Conservation (phyloP, 2,113 vertebrate species). For the Climacteris rufus region DNA sequence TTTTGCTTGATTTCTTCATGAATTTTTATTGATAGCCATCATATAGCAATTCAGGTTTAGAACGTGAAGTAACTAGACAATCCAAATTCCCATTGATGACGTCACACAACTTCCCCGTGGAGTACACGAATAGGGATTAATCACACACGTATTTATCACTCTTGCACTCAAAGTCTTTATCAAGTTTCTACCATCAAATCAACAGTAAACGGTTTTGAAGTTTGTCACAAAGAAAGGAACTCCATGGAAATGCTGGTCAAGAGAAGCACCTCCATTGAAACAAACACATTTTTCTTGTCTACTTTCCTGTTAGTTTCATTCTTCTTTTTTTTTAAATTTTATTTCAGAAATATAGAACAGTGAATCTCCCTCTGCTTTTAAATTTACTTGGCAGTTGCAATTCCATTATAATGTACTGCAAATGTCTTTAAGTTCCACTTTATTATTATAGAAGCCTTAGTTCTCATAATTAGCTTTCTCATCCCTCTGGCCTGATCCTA, state of each 20-base stretch:
- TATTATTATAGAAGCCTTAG: neutral
- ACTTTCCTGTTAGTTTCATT: neutral
- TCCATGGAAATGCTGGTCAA: neutral
- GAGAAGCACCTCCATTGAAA: neutral
- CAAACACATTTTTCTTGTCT: neutral
- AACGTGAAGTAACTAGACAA: neutral
- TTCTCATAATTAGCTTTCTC: neutral
- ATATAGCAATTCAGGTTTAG: neutral
- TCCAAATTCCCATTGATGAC: neutral
- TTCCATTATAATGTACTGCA: neutral
- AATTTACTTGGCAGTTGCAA: neutral
- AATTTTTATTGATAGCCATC: neutral
- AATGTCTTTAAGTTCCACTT: neutral
- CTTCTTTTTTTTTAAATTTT: neutral
- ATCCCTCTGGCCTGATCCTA: neutral
- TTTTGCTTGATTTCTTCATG: neutral
- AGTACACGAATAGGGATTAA: neutral
- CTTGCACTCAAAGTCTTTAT: neutral
- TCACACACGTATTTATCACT: neutral
- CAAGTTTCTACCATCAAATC: neutral
- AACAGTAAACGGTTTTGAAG: neutral
- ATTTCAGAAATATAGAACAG: neutral
- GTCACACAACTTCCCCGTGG: neutral
- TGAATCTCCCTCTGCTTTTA: neutral
- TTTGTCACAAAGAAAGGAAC: neutral